A percentile compares a stretch with the other conserved stretches of the same genome.
Evolutionary conservation across 1,140 invertebrate species (phyloP).

Genomic region (Hylaeus volcanicus): DNA sequence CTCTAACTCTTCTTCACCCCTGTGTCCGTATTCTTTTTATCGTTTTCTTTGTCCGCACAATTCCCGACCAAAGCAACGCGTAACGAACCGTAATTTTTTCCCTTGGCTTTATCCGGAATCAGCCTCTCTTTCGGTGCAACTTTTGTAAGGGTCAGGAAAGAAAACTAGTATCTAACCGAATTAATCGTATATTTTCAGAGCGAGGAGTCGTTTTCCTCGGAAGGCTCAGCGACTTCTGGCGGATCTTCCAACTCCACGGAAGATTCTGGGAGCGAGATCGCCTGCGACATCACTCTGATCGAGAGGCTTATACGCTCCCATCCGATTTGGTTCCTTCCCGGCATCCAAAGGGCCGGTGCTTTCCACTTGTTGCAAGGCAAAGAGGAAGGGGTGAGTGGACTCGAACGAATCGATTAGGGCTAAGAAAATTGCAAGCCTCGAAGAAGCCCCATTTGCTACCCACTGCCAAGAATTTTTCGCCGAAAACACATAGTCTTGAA

Average conservation of each 20-base stretch:
- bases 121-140: no score
- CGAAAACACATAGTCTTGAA: no score
- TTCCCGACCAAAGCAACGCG: no score
- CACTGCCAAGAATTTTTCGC: no score
- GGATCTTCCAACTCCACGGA: slow-evolving; percentile 73
- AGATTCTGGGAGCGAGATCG: slow-evolving; percentile 76
- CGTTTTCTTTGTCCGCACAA: neutral
- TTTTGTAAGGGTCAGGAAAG: no score
- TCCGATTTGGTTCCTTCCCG: slow-evolving; percentile 96
- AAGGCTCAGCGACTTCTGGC: slow-evolving; percentile 73
- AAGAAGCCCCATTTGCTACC: neutral
- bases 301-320: slow-evolving; percentile 94
- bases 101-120: no score
- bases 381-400: slow-evolving; percentile 90
- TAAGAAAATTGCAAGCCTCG: slow-evolving; percentile 26
- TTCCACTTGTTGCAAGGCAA: slow-evolving; percentile 96
- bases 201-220: slow-evolving; percentile 78
- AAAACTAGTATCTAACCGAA: no score
- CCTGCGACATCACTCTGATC: slow-evolving; percentile 90
- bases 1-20: neutral
- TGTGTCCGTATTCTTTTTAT: slow-evolving; percentile 1
- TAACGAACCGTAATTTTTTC: neutral
- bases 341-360: slow-evolving; percentile 94
- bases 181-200: slow-evolving; percentile 63
- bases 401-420: slow-evolving; percentile 35